phyloP scores from a whole-genome alignment of 2,888 invertebrate species.

The Plebejus anna region DNA sequence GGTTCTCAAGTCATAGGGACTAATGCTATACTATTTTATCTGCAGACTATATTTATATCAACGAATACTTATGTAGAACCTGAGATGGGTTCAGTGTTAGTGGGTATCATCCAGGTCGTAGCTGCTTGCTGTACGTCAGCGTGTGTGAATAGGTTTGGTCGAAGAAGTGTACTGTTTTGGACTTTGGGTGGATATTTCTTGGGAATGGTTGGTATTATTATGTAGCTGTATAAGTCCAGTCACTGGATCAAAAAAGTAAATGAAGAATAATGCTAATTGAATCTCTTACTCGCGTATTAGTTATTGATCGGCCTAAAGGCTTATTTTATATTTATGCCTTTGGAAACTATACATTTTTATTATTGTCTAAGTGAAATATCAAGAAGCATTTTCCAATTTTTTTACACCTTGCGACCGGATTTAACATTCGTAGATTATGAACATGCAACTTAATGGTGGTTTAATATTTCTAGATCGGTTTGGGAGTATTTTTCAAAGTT shows the following conservation, averaged over 20 bases:
- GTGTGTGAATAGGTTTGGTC: constrained; percentile 10
- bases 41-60: constrained; percentile 28
- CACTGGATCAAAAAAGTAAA: no score
- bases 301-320: no score
- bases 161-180: constrained; percentile 15
- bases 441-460: no score
- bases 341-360: neutral
- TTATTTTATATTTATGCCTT: no score
- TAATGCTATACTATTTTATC: constrained; percentile 25
- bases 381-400: neutral
- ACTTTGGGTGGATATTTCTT: constrained; percentile 25
- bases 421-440: no score
- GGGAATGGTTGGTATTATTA: constrained; percentile 26
- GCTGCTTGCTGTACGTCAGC: constrained; percentile 18
- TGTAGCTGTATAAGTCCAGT: neutral
- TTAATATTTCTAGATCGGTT: constrained; percentile 39
- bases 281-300: no score
- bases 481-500: constrained; percentile 42
- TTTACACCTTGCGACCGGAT: neutral
- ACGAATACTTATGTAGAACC: constrained; percentile 31
- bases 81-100: constrained; percentile 1
- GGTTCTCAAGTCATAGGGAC: constrained; percentile 13
- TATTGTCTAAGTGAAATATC: no score
- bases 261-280: no score
- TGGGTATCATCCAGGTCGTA: constrained; percentile 15